Conservation (phyloP, 2,888 invertebrate genomes). For the Elegia similella region DNA sequence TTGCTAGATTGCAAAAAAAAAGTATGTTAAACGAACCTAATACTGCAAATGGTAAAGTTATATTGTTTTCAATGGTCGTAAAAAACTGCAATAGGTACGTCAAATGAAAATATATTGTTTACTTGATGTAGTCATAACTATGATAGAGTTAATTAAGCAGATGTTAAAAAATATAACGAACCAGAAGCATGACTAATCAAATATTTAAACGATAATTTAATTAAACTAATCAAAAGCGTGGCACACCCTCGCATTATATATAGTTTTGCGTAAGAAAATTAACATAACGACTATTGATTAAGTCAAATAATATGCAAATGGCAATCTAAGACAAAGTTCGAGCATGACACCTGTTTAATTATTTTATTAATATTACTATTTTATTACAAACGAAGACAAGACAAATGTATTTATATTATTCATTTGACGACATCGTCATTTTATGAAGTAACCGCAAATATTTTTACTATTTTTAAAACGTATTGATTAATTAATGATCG, state of each 20-base stretch:
- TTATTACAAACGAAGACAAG: constrained; percentile 36
- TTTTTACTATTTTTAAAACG: too few species aligned
- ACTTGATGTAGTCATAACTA: too few species aligned
- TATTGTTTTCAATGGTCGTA: too few species aligned
- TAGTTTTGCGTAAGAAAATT: constrained; percentile 39
- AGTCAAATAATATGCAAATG: constrained; percentile 26
- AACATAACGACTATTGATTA: constrained; percentile 31
- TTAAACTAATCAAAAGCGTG: neutral
- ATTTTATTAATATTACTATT: constrained; percentile 34
- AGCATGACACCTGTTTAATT: constrained; percentile 46
- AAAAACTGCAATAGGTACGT: too few species aligned
- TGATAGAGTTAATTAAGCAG: too few species aligned
- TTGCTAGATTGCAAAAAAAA: too few species aligned
- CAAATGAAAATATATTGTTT: too few species aligned
- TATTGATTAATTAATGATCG: too few species aligned
- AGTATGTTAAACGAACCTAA: too few species aligned
- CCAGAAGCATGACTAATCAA: constrained; percentile 12
- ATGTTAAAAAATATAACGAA: too few species aligned
- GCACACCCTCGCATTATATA: constrained; percentile 26
- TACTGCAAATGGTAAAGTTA: too few species aligned
- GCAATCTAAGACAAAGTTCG: constrained; percentile 38
- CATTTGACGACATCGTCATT: constrained; percentile 33
- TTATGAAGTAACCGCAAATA: neutral
- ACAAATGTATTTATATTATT: constrained; percentile 47
- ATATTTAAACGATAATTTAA: constrained; percentile 12